Evolutionary conservation across 2,113 vertebrate species (phyloP), one percentile per base, ranked within the genome.

Genomic region (Oceanites oceanicus): DNA sequence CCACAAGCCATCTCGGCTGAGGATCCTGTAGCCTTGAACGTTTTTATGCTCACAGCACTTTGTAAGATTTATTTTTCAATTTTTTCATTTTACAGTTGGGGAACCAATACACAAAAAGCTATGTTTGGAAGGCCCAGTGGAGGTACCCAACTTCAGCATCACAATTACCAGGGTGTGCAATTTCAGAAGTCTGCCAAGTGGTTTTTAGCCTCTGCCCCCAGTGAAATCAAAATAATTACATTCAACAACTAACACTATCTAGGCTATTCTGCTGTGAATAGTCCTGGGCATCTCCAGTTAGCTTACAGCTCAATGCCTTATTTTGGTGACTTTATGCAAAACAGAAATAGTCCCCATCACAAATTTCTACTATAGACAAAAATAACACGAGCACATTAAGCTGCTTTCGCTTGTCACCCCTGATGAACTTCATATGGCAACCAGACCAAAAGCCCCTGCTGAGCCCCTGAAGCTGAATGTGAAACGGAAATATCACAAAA

Each of bases 381-480:
- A 97, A 95, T 94, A 96, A 93, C 92, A 94, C 17, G 50, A 95
- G 80, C 80, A 94, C 73, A 89, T 94, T 91, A 94, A 94, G 91
- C 83, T 89, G 58, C 84, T 95, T 94, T 96, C 1, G 15, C 89
- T 90, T 95, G 91, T 97, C 95, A 96, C 89, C 94, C 80, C 62
- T 45, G 86, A 95, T 95, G 91, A 96, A 96, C 96, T 91, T 95
- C 95, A 97, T 92, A 96, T 79, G 90, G 96, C 62, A 93, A 94
- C 87, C 87, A 95, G 93, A 96, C 96, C 95, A 94, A 95, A 89
- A 89, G 94, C 88, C 88, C 96, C 76, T 0, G 32, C 76, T 94
- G 95, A 95, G 86, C 94, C 94, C 89, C 91, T 1, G 27, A 87
- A 97, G 96, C 94, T 94, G 86, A 91, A 94, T 94, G 66, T 82